Evolutionary conservation across 2,113 vertebrate genomes (phyloP).

Genomic region (Pimephales promelas): DNA sequence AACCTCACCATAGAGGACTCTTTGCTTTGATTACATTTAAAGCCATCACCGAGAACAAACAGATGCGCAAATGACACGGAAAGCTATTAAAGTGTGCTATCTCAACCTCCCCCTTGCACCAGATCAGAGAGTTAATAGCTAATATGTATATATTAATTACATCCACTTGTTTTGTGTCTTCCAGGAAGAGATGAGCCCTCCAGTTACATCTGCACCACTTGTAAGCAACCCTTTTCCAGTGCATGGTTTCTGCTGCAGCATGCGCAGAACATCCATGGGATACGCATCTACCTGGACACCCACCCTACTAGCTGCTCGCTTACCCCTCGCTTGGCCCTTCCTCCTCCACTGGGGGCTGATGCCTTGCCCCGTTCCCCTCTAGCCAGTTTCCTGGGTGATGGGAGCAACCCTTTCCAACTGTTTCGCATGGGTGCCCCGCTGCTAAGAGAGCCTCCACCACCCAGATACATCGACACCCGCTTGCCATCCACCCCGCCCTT

Average conservation of each 20-base stretch:
- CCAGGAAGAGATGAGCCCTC: constrained; percentile 98
- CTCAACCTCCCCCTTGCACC: constrained; percentile 34
- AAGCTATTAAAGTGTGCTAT: constrained; percentile 52
- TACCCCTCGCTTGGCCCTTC: constrained; percentile 95
- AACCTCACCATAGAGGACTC: constrained; percentile 49
- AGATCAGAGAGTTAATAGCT: constrained; percentile 31
- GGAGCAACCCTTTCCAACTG: constrained; percentile 94
- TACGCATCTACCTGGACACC: constrained; percentile 99
- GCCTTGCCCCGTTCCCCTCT: constrained; percentile 92
- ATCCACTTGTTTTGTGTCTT: constrained; percentile 61
- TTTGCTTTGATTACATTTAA: constrained; percentile 56
- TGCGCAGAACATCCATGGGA: constrained; percentile 97
- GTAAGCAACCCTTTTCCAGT: constrained; percentile 98
- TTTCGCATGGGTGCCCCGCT: constrained; percentile 96
- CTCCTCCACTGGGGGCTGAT: constrained; percentile 89
- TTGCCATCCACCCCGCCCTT: constrained; percentile 94
- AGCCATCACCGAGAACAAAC: constrained; percentile 50
- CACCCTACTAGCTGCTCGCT: constrained; percentile 91
- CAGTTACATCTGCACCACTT: constrained; percentile 99
- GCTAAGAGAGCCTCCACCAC: constrained; percentile 87
- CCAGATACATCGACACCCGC: constrained; percentile 92
- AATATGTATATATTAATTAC: constrained; percentile 46
- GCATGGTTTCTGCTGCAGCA: constrained; percentile 99
- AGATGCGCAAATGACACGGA: constrained; percentile 47
- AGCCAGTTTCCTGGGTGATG: constrained; percentile 94